Percentiles rank a stretch among this genome's conserved stretches.
Conservation (phyloP, 2,888 invertebrate genomes). For the Apamea crenata region DNA sequence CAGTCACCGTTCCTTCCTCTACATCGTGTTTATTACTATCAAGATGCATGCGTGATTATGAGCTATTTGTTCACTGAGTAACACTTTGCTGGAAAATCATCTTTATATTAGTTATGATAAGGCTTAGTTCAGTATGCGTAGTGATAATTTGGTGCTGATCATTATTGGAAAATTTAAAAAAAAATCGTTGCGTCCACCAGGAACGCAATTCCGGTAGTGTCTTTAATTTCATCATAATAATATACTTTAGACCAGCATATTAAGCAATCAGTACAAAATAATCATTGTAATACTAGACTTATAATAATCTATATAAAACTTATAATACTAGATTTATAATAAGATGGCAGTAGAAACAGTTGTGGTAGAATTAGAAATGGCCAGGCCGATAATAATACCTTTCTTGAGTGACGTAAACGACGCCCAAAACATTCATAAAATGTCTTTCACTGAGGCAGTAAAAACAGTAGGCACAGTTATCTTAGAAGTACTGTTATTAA, state of each 20-base stretch:
- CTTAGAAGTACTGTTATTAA: constrained; percentile 21
- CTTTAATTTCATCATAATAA: neutral
- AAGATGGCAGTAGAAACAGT: neutral
- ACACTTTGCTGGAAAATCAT: neutral
- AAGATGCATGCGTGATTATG: constrained; percentile 39
- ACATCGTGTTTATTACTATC: constrained; percentile 31
- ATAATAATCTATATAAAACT: too few relatives aligned
- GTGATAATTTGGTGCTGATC: neutral
- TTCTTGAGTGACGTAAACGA: neutral
- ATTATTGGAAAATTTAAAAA: neutral
- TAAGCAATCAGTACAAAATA: neutral
- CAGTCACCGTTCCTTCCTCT: constrained; percentile 27
- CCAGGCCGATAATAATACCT: neutral
- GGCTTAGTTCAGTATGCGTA: neutral
- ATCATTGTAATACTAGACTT: too few relatives aligned
- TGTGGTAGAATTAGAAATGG: neutral
- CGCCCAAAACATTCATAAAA: constrained; percentile 2
- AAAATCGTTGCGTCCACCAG: neutral
- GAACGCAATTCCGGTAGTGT: neutral
- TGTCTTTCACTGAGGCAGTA: neutral
- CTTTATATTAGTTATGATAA: too few relatives aligned
- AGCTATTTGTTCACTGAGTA: neutral
- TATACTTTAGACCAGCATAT: neutral
- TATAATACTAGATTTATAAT: neutral
- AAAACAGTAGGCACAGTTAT: constrained; percentile 14